These are phyloP conservation scores for Mya arenaria DNA, from an alignment of 1,140 invertebrate genomes.

Conservation along the genomic window DNA sequence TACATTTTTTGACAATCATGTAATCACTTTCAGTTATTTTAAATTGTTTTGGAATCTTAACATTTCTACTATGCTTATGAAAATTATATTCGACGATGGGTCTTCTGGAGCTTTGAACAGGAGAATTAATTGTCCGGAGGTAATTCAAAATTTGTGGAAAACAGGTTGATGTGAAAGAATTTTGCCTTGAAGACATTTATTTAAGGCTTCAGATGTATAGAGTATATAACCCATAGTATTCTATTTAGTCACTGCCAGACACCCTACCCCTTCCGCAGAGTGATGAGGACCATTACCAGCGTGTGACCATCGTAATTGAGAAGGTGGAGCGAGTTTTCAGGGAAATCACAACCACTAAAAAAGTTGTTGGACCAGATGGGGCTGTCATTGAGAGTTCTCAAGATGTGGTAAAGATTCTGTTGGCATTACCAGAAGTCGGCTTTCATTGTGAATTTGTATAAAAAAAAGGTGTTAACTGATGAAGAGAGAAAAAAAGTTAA, in stretches of 20 bases:
- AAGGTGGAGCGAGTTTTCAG: constrained; percentile 39
- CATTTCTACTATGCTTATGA: too few species aligned
- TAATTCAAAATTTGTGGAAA: too few species aligned
- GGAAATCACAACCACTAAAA: constrained; percentile 37
- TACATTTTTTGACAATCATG: too few species aligned
- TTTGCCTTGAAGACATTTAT: not conserved
- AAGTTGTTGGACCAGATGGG: constrained; percentile 26
- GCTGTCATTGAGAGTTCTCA: constrained; percentile 12
- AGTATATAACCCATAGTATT: too few species aligned
- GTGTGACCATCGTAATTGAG: constrained; percentile 40
- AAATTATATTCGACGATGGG: too few species aligned
- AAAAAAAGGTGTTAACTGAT: too few species aligned
- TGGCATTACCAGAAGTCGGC: not conserved
- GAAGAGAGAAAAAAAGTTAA: too few species aligned
- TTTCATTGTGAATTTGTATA: not conserved
- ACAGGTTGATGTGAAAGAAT: too few species aligned
- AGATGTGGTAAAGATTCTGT: constrained; percentile 26
- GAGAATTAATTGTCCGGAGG: too few species aligned
- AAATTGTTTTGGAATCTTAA: too few species aligned
- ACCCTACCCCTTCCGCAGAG: constrained; percentile 35
- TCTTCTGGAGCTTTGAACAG: too few species aligned
- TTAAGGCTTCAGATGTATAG: not conserved
- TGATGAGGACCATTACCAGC: constrained; percentile 39
- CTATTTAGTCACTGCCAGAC: constrained; percentile 32
- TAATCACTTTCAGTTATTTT: too few species aligned